Percentiles rank a stretch among this genome's conserved stretches.
These are phyloP conservation scores for Trachelus stipa DNA, from an alignment of 2,888 invertebrate species.

Conservation along the genomic window DNA sequence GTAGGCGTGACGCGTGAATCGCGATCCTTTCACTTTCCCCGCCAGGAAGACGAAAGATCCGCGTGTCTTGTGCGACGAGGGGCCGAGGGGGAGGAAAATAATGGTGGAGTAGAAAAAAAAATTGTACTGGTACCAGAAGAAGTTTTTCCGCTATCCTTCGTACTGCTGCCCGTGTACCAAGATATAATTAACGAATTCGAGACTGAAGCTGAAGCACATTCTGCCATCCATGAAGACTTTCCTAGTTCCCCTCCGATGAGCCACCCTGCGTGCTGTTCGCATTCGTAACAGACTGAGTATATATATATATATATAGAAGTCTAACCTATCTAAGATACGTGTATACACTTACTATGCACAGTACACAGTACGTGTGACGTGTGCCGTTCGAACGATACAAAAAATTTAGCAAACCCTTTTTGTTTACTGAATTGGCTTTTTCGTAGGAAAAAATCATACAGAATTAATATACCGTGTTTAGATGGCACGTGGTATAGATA, in stretches of 20 bases:
- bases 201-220: too few relatives aligned
- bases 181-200: too few relatives aligned
- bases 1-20: too few relatives aligned
- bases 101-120: too few relatives aligned
- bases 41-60: too few relatives aligned
- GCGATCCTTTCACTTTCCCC: too few relatives aligned
- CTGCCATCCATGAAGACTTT: conserved; percentile 46
- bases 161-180: too few relatives aligned
- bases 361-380: background rate
- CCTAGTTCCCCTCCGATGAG: conserved; percentile 60
- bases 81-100: too few relatives aligned
- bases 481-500: background rate
- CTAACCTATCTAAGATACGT: conserved; percentile 27
- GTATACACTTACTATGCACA: conserved; percentile 19
- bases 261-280: conserved; percentile 53
- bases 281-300: background rate
- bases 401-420: background rate
- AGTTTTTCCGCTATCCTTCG: too few relatives aligned
- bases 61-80: too few relatives aligned
- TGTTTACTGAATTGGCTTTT: background rate
- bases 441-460: background rate
- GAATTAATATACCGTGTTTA: background rate
- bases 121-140: too few relatives aligned
- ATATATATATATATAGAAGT: conserved; percentile 6
- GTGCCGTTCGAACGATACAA: background rate